These are phyloP conservation scores for Pyrocoelia pectoralis DNA, from an alignment of 2,888 invertebrate genomes.

Conservation along the genomic window DNA sequence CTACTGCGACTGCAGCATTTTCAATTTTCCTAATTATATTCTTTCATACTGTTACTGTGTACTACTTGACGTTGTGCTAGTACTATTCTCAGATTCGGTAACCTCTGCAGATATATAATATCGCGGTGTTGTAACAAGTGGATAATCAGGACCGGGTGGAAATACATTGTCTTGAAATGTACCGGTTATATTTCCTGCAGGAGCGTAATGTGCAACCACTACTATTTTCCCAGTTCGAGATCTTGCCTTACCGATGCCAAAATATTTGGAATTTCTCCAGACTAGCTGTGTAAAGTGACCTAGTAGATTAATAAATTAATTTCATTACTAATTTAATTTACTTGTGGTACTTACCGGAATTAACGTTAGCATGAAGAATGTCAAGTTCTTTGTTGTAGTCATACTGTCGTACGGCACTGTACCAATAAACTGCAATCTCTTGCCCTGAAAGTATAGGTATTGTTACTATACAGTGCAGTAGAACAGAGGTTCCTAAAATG, in stretches of 20 bases:
- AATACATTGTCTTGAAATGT: constrained; percentile 80
- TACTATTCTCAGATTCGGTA: constrained; percentile 37
- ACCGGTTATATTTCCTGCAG: constrained; percentile 80
- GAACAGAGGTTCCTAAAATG: no score
- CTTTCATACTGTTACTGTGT: not conserved
- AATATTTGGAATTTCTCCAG: constrained; percentile 78
- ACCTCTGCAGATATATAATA: constrained; percentile 39
- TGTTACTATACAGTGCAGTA: no score
- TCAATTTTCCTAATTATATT: not conserved
- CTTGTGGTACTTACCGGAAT: constrained; percentile 67
- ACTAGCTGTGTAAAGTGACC: constrained; percentile 90
- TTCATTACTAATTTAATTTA: not conserved
- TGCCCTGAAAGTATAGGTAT: constrained; percentile 64
- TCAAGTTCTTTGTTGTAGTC: constrained; percentile 77
- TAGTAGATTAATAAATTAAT: constrained; percentile 54
- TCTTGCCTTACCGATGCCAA: constrained; percentile 84
- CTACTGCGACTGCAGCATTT: no score
- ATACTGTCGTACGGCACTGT: constrained; percentile 79
- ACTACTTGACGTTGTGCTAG: constrained; percentile 33
- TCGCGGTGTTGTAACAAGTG: constrained; percentile 31
- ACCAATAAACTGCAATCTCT: constrained; percentile 85
- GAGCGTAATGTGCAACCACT: constrained; percentile 85
- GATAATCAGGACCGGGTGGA: constrained; percentile 65
- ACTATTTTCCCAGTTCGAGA: constrained; percentile 80
- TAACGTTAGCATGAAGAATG: constrained; percentile 78